Evolutionary conservation across 2,888 invertebrate genomes (phyloP).

Genomic region (Crossocerus cetratus): DNA sequence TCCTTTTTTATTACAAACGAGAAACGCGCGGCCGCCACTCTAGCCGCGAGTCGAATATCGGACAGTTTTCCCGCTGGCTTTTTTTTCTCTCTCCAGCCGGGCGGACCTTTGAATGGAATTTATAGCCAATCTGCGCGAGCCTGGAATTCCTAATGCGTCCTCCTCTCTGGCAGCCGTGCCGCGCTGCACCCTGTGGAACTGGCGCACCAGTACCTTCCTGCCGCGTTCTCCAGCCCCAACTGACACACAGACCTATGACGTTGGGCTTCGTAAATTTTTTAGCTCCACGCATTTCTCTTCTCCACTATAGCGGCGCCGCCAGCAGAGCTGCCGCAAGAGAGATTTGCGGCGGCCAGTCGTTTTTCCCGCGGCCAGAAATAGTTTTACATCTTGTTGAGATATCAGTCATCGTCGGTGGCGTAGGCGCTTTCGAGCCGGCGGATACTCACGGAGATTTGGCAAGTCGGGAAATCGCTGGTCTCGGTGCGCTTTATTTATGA

Average conservation of each 20-base stretch:
- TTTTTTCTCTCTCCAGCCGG: background rate
- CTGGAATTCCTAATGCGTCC: background rate
- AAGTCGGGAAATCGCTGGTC: no score
- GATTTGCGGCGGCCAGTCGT: no score
- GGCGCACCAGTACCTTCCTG: background rate
- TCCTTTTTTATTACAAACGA: slow-evolving; percentile 1
- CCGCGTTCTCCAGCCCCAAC: background rate
- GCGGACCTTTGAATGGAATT: slow-evolving; percentile 6
- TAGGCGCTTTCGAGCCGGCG: background rate
- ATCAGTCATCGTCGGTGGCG: no score
- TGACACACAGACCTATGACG: background rate
- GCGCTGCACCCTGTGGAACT: background rate
- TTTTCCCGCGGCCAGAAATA: no score
- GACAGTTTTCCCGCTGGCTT: background rate
- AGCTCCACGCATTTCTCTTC: no score
- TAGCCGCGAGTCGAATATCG: background rate
- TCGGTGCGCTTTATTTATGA: background rate
- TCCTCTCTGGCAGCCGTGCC: no score
- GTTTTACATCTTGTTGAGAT: no score
- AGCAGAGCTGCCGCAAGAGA: no score
- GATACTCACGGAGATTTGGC: no score
- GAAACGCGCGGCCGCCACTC: background rate
- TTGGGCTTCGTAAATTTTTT: background rate
- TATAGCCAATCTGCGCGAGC: slow-evolving; percentile 1
- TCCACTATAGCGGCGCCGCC: no score